These are phyloP conservation scores for Ophraella communa DNA, from an alignment of 2,888 invertebrate genomes.

Conservation along the genomic window DNA sequence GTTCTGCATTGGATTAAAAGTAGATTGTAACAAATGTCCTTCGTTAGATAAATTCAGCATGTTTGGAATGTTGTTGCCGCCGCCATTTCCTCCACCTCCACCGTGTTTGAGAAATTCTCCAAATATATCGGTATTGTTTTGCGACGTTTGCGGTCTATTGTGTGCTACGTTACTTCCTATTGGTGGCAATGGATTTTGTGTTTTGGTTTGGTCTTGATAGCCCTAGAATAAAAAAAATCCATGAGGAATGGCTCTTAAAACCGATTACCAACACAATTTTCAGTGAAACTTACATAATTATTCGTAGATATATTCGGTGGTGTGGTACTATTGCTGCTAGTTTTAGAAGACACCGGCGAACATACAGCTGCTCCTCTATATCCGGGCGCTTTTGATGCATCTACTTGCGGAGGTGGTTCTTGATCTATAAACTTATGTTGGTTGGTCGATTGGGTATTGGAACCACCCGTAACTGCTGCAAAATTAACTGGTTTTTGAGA, in stretches of 20 bases:
- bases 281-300: slow-evolving; percentile 32
- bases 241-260: neutral
- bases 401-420: slow-evolving; percentile 70
- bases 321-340: slow-evolving; percentile 64
- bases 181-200: slow-evolving; percentile 51
- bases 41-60: slow-evolving; percentile 60
- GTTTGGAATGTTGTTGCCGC: slow-evolving; percentile 55
- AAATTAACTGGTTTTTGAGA: slow-evolving; percentile 72
- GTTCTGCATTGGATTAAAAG: slow-evolving; percentile 47
- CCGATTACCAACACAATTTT: no score
- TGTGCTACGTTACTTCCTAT: slow-evolving; percentile 55
- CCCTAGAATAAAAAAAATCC: slow-evolving; percentile 4
- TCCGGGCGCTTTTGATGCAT: slow-evolving; percentile 90
- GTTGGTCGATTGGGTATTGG: slow-evolving; percentile 48
- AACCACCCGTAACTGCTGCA: slow-evolving; percentile 72
- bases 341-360: slow-evolving; percentile 75
- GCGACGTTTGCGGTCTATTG: slow-evolving; percentile 45
- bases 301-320: slow-evolving; percentile 59
- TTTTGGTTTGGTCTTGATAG: slow-evolving; percentile 51
- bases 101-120: slow-evolving; percentile 41
- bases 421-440: slow-evolving; percentile 63
- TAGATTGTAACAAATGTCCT: slow-evolving; percentile 53
- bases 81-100: neutral
- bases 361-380: slow-evolving; percentile 82
- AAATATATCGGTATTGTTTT: slow-evolving; percentile 40